Percentiles rank a stretch among this genome's conserved stretches.
Conservation (phyloP, 2,113 vertebrate genomes). For the Gopherus evgoodei region DNA sequence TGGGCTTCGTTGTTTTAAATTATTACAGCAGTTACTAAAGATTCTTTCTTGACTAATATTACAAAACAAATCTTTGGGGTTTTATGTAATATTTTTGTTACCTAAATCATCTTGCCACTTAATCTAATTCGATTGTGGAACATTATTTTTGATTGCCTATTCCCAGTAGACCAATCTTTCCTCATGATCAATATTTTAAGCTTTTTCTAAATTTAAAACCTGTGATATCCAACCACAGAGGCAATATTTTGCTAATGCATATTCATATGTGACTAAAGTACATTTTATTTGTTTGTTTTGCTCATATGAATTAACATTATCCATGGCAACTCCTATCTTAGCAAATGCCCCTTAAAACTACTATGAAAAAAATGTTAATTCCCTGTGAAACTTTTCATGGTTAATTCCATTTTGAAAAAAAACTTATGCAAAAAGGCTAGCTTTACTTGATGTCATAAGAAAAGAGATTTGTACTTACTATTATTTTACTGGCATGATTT, state of each 20-base stretch:
- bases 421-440: conserved; percentile 43
- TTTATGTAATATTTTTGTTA: conserved; percentile 9
- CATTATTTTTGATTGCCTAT: background rate
- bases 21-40: background rate
- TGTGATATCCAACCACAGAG: conserved; percentile 47
- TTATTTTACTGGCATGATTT: conserved; percentile 66
- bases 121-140: background rate
- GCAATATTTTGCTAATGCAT: conserved; percentile 62
- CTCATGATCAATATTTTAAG: background rate
- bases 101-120: conserved; percentile 27
- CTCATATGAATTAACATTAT: conserved; percentile 61
- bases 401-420: conserved; percentile 71
- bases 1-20: background rate
- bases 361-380: conserved; percentile 45
- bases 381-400: conserved; percentile 44
- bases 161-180: conserved; percentile 32
- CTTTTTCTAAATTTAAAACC: conserved; percentile 1
- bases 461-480: conserved; percentile 52
- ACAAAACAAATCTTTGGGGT: background rate
- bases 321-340: conserved; percentile 45
- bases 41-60: background rate
- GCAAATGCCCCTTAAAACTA: conserved; percentile 56
- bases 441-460: conserved; percentile 56
- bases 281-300: conserved; percentile 65
- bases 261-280: conserved; percentile 71